Conservation (phyloP, 2,888 invertebrate genomes). For the Flabesymbios commensalis region DNA sequence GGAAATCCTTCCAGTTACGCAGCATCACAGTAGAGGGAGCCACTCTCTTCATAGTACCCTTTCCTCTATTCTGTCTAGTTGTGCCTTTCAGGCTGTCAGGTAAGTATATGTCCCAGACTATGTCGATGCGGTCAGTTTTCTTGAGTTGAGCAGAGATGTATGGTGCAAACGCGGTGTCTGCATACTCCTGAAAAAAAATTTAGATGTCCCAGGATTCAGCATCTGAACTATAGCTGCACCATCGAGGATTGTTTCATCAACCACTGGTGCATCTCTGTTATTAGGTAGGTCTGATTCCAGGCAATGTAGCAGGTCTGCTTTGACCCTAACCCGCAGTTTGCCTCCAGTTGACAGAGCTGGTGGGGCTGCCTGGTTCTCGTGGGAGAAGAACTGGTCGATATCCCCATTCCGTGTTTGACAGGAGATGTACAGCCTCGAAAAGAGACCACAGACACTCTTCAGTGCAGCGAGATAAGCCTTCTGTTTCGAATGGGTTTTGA, state of each 20-base stretch:
- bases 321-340: slow-evolving; percentile 7
- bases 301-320: not conserved
- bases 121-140: slow-evolving; percentile 7
- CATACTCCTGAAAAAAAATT: slow-evolving; percentile 7
- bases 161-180: slow-evolving; percentile 13
- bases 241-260: not conserved
- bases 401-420: not conserved
- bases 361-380: slow-evolving; percentile 1
- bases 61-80: slow-evolving; percentile 16
- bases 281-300: not conserved
- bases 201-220: not conserved
- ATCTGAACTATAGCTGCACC: not conserved
- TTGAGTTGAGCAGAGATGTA: slow-evolving; percentile 16
- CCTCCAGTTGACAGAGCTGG: slow-evolving; percentile 12
- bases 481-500: not conserved
- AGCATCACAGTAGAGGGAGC: slow-evolving; percentile 4
- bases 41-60: not conserved
- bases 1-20: slow-evolving; percentile 16
- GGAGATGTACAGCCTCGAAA: not conserved
- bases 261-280: not conserved
- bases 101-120: slow-evolving; percentile 13
- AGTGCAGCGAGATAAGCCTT: not conserved
- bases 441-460: not conserved
- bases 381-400: not conserved
- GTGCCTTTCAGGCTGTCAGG: slow-evolving; percentile 9